These are phyloP conservation scores for Coregonus ussuriensis DNA, from an alignment of 2,797 vertebrate species.

Conservation along the genomic window DNA sequence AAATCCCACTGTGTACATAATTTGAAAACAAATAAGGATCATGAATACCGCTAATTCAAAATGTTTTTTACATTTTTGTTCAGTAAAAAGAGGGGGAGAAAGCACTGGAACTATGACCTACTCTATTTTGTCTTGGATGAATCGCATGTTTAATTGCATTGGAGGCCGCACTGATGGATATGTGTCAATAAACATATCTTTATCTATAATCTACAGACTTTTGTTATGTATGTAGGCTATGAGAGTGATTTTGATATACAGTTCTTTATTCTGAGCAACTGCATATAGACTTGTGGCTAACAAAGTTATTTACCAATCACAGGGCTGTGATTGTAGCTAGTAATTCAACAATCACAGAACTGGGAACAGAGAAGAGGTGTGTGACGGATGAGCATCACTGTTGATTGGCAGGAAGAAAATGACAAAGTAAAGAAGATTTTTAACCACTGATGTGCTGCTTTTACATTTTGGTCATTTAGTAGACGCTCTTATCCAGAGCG, in stretches of 20 bases:
- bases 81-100: slow-evolving; percentile 78
- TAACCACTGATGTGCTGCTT: no score
- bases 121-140: slow-evolving; percentile 86
- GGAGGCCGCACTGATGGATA: slow-evolving; percentile 98
- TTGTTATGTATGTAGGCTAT: background rate
- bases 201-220: slow-evolving; percentile 69
- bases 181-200: slow-evolving; percentile 99
- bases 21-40: slow-evolving; percentile 71
- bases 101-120: slow-evolving; percentile 98
- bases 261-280: background rate
- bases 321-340: background rate
- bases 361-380: background rate
- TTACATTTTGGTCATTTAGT: no score
- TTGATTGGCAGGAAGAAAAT: no score
- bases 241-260: background rate
- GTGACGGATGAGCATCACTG: background rate
- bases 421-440: no score
- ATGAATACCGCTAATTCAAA: slow-evolving; percentile 92
- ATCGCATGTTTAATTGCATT: slow-evolving; percentile 97
- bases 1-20: slow-evolving; percentile 70
- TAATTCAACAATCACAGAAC: background rate
- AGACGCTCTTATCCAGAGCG: no score
- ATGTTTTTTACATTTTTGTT: slow-evolving; percentile 88
- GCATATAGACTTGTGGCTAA: background rate
- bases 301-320: background rate